phyloP scores from a whole-genome alignment of 1,140 invertebrate genomes.

The Panagrolaimus sp. region DNA sequence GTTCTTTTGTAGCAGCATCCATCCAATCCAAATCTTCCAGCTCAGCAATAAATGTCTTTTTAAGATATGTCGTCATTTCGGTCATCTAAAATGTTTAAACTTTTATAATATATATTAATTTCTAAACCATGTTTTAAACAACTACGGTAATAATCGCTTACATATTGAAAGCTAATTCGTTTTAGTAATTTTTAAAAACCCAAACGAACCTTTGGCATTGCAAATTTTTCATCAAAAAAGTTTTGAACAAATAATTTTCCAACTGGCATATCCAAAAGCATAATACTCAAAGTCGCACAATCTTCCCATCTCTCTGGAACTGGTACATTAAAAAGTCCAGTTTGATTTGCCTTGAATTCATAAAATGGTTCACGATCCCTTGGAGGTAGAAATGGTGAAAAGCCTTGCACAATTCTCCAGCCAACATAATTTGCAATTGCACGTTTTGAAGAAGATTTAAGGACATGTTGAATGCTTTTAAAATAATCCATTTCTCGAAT shows the following conservation, averaged over 20 bases:
- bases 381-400: constrained; percentile 47
- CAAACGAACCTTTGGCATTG: constrained; percentile 39
- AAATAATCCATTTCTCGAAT: constrained; percentile 49
- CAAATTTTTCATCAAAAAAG: constrained; percentile 49
- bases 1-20: constrained; percentile 51
- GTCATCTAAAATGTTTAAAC: constrained; percentile 43
- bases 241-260: constrained; percentile 54
- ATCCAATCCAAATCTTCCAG: constrained; percentile 53
- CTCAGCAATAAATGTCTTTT: constrained; percentile 49
- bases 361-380: constrained; percentile 44
- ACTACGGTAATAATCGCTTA: neutral
- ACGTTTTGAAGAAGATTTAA: constrained; percentile 64
- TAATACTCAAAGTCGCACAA: constrained; percentile 44
- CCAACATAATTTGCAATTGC: constrained; percentile 57
- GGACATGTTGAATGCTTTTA: constrained; percentile 54
- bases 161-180: too few relatives aligned
- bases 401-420: constrained; percentile 49
- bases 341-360: constrained; percentile 51
- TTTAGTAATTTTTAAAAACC: constrained; percentile 12
- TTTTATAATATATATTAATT: too few relatives aligned
- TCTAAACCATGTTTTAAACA: too few relatives aligned
- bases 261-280: constrained; percentile 54
- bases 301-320: constrained; percentile 51
- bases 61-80: constrained; percentile 53
- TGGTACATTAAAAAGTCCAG: constrained; percentile 40